A percentile compares a stretch with the other conserved stretches of the same genome.
phyloP scores from a whole-genome alignment of 1,140 invertebrate species.

The Drosophila yakuba region DNA sequence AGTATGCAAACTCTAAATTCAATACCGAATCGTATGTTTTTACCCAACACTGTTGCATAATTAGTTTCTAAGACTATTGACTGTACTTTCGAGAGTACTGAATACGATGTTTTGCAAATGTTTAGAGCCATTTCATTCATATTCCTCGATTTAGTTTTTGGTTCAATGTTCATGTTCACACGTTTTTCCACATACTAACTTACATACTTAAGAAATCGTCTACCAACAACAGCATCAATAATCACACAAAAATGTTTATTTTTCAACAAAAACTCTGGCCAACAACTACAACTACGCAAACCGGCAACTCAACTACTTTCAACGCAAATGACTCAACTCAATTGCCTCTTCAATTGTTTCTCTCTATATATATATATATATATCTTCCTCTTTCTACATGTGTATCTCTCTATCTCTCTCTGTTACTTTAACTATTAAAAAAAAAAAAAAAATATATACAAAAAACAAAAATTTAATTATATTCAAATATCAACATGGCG shows the following conservation, averaged over 20 bases:
- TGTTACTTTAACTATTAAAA: conserved; percentile 51
- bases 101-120: conserved; percentile 1
- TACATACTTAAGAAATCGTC: conserved; percentile 46
- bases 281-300: conserved; percentile 65
- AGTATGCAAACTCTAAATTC: neutral
- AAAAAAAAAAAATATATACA: conserved; percentile 10
- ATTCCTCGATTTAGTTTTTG: conserved; percentile 7
- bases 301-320: conserved; percentile 66
- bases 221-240: conserved; percentile 66
- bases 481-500: conserved; percentile 27
- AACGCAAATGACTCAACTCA: conserved; percentile 64
- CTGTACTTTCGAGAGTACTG: neutral
- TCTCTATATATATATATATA: conserved; percentile 54
- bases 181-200: conserved; percentile 30
- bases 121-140: conserved; percentile 6
- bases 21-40: neutral
- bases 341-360: conserved; percentile 73
- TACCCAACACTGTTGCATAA: neutral
- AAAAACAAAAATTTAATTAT: conserved; percentile 14
- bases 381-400: conserved; percentile 47
- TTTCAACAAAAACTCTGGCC: conserved; percentile 70
- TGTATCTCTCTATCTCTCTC: conserved; percentile 47
- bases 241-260: conserved; percentile 78
- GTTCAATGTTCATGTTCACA: neutral
- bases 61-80: neutral